Percentiles rank a stretch among this genome's conserved stretches.
Conservation (phyloP, 2,113 vertebrate species). For the Isurus oxyrinchus region DNA sequence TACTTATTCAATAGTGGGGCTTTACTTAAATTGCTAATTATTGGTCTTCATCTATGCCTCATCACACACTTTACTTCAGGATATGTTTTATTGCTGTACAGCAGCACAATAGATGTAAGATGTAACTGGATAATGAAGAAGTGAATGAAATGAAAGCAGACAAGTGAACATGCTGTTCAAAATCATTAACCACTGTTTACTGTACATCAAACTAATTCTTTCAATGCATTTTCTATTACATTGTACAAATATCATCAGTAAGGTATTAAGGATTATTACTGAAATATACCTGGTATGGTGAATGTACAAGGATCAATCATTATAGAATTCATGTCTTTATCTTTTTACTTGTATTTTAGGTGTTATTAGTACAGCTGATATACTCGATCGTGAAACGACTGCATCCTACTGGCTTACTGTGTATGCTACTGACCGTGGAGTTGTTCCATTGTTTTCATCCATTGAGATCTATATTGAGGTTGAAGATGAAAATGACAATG, state of each 20-base stretch:
- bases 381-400: conserved; percentile 86
- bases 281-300: background rate
- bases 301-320: background rate
- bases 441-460: conserved; percentile 79
- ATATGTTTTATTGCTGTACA: background rate
- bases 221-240: background rate
- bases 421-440: conserved; percentile 85
- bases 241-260: background rate
- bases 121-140: background rate
- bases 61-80: background rate
- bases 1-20: background rate
- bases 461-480: conserved; percentile 88
- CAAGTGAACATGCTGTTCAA: background rate
- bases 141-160: background rate
- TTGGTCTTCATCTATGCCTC: background rate
- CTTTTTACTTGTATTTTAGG: conserved; percentile 57
- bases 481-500: conserved; percentile 94
- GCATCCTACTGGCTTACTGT: conserved; percentile 90
- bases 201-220: background rate
- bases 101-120: background rate
- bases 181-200: background rate
- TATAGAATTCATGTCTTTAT: background rate
- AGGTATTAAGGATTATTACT: background rate
- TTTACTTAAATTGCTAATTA: background rate
- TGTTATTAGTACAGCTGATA: conserved; percentile 82